Base-by-base conservation (phyloP, 2,888 invertebrate genomes). In the Drosophila sordidapex region DNA sequence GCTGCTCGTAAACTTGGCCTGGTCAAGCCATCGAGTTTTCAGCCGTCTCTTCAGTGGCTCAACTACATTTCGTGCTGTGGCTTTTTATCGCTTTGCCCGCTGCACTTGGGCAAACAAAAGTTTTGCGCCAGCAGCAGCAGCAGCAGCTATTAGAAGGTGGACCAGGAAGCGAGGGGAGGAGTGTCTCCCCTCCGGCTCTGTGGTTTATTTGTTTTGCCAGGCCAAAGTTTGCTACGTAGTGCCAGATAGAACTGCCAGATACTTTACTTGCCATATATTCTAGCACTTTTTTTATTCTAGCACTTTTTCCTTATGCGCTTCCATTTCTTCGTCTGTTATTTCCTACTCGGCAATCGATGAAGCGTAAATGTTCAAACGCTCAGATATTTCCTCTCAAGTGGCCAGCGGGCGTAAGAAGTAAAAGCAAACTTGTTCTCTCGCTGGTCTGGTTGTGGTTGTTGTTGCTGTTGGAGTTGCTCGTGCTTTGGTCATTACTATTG, bases 291-390 rank as follows among this genome's bases (percentile, higher is more conserved):
- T 36, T n/a, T 27, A 18, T 36, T 27, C n/a, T 27, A 38, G 27
- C 36, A 38, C 56, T 52, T 52, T 21, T 52, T 51, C 51, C 15
- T 36, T 36, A 18, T 40, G 40, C n/a, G 18, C 15, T 54, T 46
- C 21, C 40, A 8, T 51, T 6, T 48, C 25, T 54, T 52, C 31
- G 51, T 29, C 40, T 60, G 33, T 21, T 58, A 49, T 58, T 52
- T 38, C 53, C 70, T 77, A 69, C 74, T 70, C 70, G 77, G 85
- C 77, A 90, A 83, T 91, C 91, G 89, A 91, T 89, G 91, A 90
- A 91, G 91, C 89, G 90, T 87, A 84, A 91, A 90, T 82, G 91
- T 84, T 83, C 90, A 89, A 89, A 90, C 83, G 83, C 86, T 83
- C 67, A 76, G 80, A 82, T 90, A 87, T 89, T 80, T 78, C 74